phyloP scores from a whole-genome alignment of 2,113 vertebrate genomes.

The Daphoenositta chrysoptera region DNA sequence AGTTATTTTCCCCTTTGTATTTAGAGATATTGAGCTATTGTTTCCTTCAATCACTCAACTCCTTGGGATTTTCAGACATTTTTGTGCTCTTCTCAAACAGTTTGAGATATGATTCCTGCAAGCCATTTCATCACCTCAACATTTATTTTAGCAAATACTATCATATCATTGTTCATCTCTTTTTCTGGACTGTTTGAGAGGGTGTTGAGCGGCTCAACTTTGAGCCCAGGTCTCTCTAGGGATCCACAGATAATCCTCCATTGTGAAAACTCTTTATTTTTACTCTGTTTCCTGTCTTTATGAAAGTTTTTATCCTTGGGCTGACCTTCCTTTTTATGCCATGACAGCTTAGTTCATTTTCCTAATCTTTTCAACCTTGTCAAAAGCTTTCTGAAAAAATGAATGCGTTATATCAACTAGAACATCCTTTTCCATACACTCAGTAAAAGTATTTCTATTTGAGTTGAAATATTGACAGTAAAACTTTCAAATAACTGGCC shows the following conservation, averaged over 20 bases:
- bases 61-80: neutral
- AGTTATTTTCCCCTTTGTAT: neutral
- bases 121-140: neutral
- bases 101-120: neutral
- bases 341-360: neutral
- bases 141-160: neutral
- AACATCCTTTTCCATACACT: neutral
- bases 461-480: neutral
- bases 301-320: neutral
- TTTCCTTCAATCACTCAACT: neutral
- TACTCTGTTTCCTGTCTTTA: neutral
- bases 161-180: neutral
- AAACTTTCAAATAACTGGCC: neutral
- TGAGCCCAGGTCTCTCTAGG: neutral
- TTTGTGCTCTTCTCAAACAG: neutral
- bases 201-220: neutral
- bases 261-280: neutral
- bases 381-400: neutral
- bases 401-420: neutral
- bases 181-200: neutral
- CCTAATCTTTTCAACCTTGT: neutral
- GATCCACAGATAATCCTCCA: neutral
- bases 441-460: neutral
- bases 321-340: neutral
- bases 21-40: neutral